These are phyloP conservation scores for Pangasius djambal DNA, from an alignment of 2,797 vertebrate genomes.

Conservation along the genomic window DNA sequence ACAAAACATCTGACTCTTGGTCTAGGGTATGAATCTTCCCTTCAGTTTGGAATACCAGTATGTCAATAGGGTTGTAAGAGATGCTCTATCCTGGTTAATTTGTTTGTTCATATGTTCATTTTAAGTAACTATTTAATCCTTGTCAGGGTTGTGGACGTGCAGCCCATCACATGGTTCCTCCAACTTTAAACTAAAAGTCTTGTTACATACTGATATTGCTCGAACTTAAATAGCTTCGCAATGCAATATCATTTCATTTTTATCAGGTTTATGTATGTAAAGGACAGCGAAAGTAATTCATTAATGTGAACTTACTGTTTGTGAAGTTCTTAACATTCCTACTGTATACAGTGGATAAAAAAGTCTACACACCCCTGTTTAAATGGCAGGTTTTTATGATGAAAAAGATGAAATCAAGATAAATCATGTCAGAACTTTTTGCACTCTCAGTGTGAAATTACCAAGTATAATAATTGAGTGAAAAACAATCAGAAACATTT, in stretches of 20 bases:
- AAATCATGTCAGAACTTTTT: too few species aligned
- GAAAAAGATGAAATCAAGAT: too few species aligned
- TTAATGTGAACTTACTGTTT: background rate
- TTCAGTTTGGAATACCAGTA: background rate
- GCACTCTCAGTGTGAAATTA: too few species aligned
- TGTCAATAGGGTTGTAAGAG: background rate
- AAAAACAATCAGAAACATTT: too few species aligned
- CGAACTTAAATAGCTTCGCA: too few species aligned
- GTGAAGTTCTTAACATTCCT: background rate
- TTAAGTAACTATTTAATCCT: background rate
- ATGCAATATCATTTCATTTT: background rate
- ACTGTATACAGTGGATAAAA: too few species aligned
- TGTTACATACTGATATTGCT: background rate
- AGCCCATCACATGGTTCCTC: background rate
- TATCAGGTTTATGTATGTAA: background rate
- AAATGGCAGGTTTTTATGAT: too few species aligned
- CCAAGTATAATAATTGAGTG: too few species aligned
- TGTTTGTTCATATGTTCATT: background rate
- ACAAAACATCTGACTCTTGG: background rate
- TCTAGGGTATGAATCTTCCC: background rate
- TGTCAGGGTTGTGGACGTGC: background rate
- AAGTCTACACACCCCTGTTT: too few species aligned
- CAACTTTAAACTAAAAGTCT: background rate
- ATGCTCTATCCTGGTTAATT: background rate
- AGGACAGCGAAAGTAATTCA: background rate